A percentile compares a stretch with the other conserved stretches of the same genome.
Conservation (phyloP, 2,888 invertebrate genomes). For the Agriotes lineatus region DNA sequence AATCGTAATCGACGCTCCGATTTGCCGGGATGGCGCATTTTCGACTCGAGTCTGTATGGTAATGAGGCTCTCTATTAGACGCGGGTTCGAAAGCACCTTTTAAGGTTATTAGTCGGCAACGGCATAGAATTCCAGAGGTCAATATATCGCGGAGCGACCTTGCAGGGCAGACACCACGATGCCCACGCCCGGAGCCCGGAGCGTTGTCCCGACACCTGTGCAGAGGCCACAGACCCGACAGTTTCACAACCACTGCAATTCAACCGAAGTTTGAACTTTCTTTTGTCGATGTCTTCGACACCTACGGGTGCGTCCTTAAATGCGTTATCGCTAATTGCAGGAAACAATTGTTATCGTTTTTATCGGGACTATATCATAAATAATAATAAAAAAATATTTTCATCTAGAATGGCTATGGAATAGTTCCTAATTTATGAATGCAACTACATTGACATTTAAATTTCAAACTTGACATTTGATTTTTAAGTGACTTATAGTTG, state of each 20-base stretch:
- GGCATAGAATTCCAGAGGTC: conserved; percentile 46
- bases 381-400: too few relatives aligned
- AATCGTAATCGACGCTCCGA: not conserved
- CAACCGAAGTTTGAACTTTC: conserved; percentile 27
- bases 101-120: conserved; percentile 44
- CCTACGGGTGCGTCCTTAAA: too few relatives aligned
- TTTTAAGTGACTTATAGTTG: too few relatives aligned
- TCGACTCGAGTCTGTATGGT: conserved; percentile 8
- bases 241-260: conserved; percentile 30
- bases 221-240: conserved; percentile 39
- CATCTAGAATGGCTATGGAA: too few relatives aligned
- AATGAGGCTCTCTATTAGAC: conserved; percentile 23
- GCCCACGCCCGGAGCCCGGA: conserved; percentile 47
- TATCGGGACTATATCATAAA: too few relatives aligned
- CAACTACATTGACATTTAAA: too few relatives aligned
- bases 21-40: not conserved
- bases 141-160: conserved; percentile 49
- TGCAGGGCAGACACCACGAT: conserved; percentile 48
- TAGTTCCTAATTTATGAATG: too few relatives aligned
- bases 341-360: too few relatives aligned
- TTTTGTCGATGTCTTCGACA: too few relatives aligned
- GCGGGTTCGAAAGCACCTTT: conserved; percentile 38
- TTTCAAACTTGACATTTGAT: too few relatives aligned
- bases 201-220: conserved; percentile 48
- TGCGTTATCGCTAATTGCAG: too few relatives aligned